These are phyloP conservation scores for Urophycis tenuis DNA, from an alignment of 2,797 vertebrate species.

Conservation along the genomic window DNA sequence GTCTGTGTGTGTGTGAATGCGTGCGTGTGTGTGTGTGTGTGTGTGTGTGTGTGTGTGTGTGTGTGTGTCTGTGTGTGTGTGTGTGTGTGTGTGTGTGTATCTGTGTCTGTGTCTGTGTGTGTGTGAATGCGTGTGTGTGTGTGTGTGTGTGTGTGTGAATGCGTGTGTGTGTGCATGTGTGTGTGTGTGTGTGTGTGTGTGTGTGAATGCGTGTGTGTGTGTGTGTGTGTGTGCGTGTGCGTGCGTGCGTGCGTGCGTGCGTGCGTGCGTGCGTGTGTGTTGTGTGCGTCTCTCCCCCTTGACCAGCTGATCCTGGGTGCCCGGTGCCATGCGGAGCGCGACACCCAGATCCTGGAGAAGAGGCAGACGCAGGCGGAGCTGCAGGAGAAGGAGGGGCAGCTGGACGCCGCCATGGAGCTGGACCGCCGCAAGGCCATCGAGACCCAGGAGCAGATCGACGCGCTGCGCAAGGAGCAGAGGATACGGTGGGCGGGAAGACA, in stretches of 20 bases:
- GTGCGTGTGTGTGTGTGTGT: too few species aligned
- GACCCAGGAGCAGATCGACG: conserved; percentile 68
- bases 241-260: neutral
- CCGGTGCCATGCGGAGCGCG: conserved; percentile 81
- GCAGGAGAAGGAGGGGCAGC: conserved; percentile 73
- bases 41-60: too few species aligned
- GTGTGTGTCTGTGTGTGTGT: neutral
- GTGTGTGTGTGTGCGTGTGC: neutral
- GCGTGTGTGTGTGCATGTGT: too few species aligned
- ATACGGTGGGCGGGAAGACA: conserved; percentile 70
- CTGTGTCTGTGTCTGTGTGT: too few species aligned
- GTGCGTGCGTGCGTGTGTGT: conserved; percentile 7
- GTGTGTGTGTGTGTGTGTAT: too few species aligned
- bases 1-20: neutral
- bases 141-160: too few species aligned
- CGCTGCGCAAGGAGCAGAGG: conserved; percentile 67
- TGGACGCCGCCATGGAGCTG: conserved; percentile 83
- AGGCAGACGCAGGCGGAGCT: conserved; percentile 68
- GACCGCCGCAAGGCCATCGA: conserved; percentile 71
- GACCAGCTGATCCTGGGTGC: conserved; percentile 77
- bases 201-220: neutral
- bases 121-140: too few species aligned
- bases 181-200: neutral
- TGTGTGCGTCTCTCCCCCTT: neutral
- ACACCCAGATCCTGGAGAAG: conserved; percentile 84